Percentiles rank a stretch among this genome's conserved stretches.
These are phyloP conservation scores for Magallana gigas DNA, from an alignment of 1,140 invertebrate genomes.

Conservation along the genomic window DNA sequence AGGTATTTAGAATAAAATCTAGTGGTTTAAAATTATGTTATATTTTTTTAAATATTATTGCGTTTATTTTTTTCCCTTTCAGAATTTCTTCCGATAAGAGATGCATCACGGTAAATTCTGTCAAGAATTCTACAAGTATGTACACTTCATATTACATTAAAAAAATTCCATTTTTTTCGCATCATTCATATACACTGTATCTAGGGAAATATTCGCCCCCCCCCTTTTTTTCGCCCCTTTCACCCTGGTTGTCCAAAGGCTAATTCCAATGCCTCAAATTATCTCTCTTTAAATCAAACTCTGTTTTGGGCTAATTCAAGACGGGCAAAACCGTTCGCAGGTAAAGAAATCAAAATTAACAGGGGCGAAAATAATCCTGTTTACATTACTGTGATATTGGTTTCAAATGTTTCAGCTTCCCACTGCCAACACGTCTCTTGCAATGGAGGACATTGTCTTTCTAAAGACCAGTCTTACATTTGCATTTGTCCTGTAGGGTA, in stretches of 20 bases:
- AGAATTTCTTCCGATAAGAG: neutral
- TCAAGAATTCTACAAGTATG: neutral
- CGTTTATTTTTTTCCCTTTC: neutral
- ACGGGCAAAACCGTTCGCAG: too few relatives aligned
- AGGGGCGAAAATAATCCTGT: neutral
- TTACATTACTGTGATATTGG: neutral
- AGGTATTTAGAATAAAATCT: neutral
- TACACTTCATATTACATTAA: neutral
- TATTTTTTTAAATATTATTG: neutral
- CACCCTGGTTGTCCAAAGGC: too few relatives aligned
- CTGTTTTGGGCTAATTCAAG: too few relatives aligned
- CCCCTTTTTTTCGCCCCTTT: too few relatives aligned
- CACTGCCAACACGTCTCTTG: neutral
- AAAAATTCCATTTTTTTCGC: neutral
- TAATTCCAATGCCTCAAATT: too few relatives aligned
- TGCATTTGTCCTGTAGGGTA: neutral
- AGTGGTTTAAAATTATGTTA: neutral
- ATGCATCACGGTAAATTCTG: slow-evolving; percentile 1
- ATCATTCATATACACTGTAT: neutral
- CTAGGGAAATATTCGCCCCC: too few relatives aligned
- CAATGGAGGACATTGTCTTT: neutral
- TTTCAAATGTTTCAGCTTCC: slow-evolving; percentile 3
- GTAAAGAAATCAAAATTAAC: too few relatives aligned
- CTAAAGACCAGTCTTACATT: neutral
- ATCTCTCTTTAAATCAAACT: too few relatives aligned